Base-by-base conservation (phyloP, 2,888 invertebrate genomes). In the Augiades crinisus region DNA sequence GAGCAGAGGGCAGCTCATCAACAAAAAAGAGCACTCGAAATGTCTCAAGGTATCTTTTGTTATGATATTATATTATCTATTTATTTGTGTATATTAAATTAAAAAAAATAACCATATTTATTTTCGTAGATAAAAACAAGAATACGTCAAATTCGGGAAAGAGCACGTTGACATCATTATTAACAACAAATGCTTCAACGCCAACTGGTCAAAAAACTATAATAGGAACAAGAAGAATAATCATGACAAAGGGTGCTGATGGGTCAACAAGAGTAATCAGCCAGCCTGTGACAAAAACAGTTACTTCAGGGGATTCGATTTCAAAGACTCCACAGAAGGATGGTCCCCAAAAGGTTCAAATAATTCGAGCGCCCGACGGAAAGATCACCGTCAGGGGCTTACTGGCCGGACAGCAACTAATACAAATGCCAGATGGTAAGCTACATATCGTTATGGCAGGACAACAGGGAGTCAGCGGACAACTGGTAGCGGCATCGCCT, bases 361-460 rank as follows among this genome's bases (percentile, higher is more conserved):
- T 98, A 61, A 93, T 97, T 67, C 94, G 96, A 60, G 94, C 95
- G 0, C 95, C 96, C 0, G 97, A 97, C 78, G 98, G 98, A 16
- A 97, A 97, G 81, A 90, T 98, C 10, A 96, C 97, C 65, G 98
- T 98, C 1, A 93, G 96, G 55, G 98, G 98, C 0, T 90, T 98
- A 5, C 92, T 96, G 78, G 96, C 97, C 37, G 98, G 98, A 47
- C 98, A 98, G 73, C 98, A 98, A 72, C 87, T 98, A 50, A 94
- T 98, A 34, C 96, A 98, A 75, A 94, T 97, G 92, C 95, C 98
- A 0, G 98, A 98, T 78, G 98, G 98, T 0, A 96, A 97, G 75
- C 85, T 98, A 16, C 98, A 98, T 72, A 94, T 98, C 12, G 91
- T 95, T 24, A 94, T 92, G 74, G 92, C 93, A 6, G 91, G 92